Evolutionary conservation across 1,140 invertebrate genomes (phyloP).

Genomic region (Pogonomyrmex californicus): DNA sequence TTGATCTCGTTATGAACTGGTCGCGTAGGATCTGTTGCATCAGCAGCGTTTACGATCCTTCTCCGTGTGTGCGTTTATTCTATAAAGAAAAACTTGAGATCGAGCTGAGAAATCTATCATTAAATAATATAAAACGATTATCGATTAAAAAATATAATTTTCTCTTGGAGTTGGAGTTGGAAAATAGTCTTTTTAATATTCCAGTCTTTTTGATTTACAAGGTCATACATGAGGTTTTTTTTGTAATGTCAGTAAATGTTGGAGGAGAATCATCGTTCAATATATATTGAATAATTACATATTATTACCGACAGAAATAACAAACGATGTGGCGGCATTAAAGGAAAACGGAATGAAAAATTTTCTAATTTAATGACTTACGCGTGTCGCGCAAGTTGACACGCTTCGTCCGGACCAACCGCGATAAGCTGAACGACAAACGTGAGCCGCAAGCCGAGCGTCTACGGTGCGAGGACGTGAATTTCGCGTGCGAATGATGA

Average conservation of each 20-base stretch:
- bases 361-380: conserved; percentile 33
- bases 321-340: not conserved
- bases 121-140: not conserved
- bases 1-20: conserved; percentile 15
- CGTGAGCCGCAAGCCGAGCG: not conserved
- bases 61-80: conserved; percentile 7
- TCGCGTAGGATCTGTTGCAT: conserved; percentile 3
- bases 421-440: conserved; percentile 20
- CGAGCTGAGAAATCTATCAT: not conserved
- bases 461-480: not conserved
- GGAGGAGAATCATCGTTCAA: not conserved
- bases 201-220: not conserved
- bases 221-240: not conserved
- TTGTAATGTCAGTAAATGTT: not conserved
- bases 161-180: not conserved
- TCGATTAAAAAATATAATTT: not conserved
- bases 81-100: not conserved
- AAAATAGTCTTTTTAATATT: not conserved
- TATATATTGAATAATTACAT: not conserved
- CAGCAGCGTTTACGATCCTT: not conserved
- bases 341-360: not conserved
- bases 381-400: not conserved
- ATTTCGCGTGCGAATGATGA: conserved; percentile 57
- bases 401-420: not conserved
- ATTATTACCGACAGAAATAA: not conserved